Conservation (phyloP, 2,888 invertebrate genomes). For the Sarcophaga rosellei region DNA sequence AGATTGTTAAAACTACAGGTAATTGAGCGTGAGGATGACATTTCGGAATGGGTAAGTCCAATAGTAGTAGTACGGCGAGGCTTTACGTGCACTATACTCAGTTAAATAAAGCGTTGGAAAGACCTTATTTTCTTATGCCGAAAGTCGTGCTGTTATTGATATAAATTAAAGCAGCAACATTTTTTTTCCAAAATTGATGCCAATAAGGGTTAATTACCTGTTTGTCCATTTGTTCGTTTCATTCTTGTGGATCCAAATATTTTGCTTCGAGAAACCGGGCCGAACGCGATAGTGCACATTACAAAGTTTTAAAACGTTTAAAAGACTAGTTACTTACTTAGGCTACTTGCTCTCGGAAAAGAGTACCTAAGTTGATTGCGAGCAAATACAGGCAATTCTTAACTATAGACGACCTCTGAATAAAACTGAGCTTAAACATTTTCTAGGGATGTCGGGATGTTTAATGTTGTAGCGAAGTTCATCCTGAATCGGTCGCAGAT, state of each 20-base stretch:
- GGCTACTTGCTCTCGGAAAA: slow-evolving; percentile 25
- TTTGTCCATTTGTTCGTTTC: slow-evolving; percentile 41
- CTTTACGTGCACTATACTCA: slow-evolving; percentile 40
- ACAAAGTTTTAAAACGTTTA: slow-evolving; percentile 24
- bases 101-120: slow-evolving; percentile 25
- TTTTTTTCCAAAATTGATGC: slow-evolving; percentile 51
- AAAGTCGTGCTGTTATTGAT: no score
- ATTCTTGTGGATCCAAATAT: slow-evolving; percentile 45
- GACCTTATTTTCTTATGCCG: no score
- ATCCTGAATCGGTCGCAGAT: slow-evolving; percentile 35
- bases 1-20: slow-evolving; percentile 18
- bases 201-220: slow-evolving; percentile 33
- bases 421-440: slow-evolving; percentile 23
- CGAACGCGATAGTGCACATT: slow-evolving; percentile 18
- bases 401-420: slow-evolving; percentile 34
- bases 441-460: slow-evolving; percentile 44
- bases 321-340: slow-evolving; percentile 28
- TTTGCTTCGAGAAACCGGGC: slow-evolving; percentile 23
- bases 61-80: slow-evolving; percentile 33
- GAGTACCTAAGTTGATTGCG: slow-evolving; percentile 33
- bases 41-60: slow-evolving; percentile 39
- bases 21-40: slow-evolving; percentile 20
- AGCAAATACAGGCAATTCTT: slow-evolving; percentile 23
- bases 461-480: slow-evolving; percentile 43
- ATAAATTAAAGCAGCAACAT: neutral